phyloP scores from a whole-genome alignment of 1,140 invertebrate genomes.

The Eulimnadia texana region DNA sequence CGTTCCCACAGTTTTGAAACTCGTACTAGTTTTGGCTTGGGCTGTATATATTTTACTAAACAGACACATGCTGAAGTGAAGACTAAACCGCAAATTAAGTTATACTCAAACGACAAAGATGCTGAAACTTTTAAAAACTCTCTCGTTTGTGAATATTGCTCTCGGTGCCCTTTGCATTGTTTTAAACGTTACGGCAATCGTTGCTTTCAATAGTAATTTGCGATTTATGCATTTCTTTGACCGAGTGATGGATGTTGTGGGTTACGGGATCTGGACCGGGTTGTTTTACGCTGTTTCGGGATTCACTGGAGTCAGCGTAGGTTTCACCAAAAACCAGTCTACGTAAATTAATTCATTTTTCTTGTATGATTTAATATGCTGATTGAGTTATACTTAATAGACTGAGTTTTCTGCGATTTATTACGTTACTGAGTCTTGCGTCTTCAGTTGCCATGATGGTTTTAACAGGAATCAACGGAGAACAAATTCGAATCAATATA shows the following conservation, averaged over 20 bases:
- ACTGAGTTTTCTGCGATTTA: neutral
- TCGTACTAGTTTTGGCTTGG: too few species aligned
- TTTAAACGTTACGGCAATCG: neutral
- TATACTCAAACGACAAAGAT: neutral
- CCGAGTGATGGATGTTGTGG: neutral
- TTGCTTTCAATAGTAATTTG: neutral
- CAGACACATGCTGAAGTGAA: neutral
- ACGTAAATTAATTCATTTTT: too few species aligned
- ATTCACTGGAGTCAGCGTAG: neutral
- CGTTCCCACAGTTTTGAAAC: too few species aligned
- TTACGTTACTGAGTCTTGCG: neutral
- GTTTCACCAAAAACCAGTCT: neutral
- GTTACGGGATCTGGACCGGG: neutral
- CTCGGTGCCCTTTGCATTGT: neutral
- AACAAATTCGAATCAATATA: neutral
- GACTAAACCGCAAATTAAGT: neutral
- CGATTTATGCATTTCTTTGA: neutral
- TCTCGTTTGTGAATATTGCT: neutral
- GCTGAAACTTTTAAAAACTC: neutral
- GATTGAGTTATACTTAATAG: neutral
- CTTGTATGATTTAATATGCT: too few species aligned
- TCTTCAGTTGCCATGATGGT: neutral
- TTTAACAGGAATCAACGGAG: neutral
- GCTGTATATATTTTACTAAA: too few species aligned
- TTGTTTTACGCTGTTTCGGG: neutral